Percentiles rank a stretch among this genome's conserved stretches.
These are phyloP conservation scores for Mormyrus proboscirostris DNA, from an alignment of 2,797 vertebrate genomes.

Conservation along the genomic window DNA sequence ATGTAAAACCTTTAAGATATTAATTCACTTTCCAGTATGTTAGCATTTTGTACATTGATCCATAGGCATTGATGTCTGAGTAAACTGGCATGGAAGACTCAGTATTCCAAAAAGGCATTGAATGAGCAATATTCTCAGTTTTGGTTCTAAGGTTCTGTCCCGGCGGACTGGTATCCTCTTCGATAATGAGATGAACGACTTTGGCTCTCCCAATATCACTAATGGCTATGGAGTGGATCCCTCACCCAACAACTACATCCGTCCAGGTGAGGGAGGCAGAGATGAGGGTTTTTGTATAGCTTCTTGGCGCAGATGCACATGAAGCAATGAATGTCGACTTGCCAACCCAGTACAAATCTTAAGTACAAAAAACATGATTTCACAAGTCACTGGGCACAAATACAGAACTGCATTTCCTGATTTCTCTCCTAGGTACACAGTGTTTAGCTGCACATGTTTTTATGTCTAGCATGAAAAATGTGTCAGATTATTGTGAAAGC, in stretches of 20 bases:
- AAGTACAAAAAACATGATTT: too few relatives aligned
- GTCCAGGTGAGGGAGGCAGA: conserved; percentile 61
- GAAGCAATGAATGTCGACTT: background rate
- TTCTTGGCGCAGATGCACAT: background rate
- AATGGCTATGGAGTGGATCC: conserved; percentile 81
- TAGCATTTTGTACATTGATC: background rate
- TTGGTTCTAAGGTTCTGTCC: conserved; percentile 85
- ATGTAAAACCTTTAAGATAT: background rate
- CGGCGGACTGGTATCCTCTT: conserved; percentile 75
- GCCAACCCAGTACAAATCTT: background rate
- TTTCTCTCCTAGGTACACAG: background rate
- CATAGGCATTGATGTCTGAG: background rate
- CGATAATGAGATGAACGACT: conserved; percentile 97
- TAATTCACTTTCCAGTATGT: background rate
- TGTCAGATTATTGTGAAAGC: background rate
- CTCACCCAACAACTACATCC: conserved; percentile 87
- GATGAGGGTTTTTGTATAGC: background rate
- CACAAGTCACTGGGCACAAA: background rate
- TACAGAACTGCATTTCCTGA: background rate
- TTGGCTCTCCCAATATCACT: conserved; percentile 77
- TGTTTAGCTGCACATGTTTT: background rate
- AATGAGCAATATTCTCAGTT: conserved; percentile 54
- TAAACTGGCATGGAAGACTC: background rate
- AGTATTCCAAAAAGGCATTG: background rate
- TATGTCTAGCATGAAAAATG: background rate